Base-by-base conservation (phyloP, 2,888 invertebrate genomes). In the Apamea anceps region DNA sequence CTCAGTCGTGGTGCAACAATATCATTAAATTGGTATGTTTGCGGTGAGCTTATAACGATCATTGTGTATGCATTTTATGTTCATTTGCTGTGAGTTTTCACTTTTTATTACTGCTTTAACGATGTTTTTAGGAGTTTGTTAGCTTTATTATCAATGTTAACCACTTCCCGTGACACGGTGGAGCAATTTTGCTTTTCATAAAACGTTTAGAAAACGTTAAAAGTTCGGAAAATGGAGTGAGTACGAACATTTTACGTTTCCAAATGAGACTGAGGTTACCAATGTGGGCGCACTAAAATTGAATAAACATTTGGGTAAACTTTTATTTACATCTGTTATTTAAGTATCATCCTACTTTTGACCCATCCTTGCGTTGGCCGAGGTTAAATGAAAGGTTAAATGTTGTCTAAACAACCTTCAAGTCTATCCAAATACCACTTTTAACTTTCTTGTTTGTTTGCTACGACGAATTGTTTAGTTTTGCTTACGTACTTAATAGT, bases 1-100 rank as follows among this genome's bases (percentile, higher is more conserved):
- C 80, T 65, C 85, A 84, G 63, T 60, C 6, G 57, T 65, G 67
- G 72, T 54, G 77, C 25, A 77, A 75, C 37, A 75, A 75, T 71
- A 75, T 37, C 37, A 84, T 87, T 70, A 70, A 84, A 79, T 67
- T 76, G 79, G 71, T 65, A 65, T 85, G 87, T 75, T 84, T 71
- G 85, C 67, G 77, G 85, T 87, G 10, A 13, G 32, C 48, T 37
- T 66, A 73, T 60, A 77, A 60, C 37, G 21, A 80, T 48, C 62
- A 87, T 87, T 72, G 57, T 57, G 37, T 68, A 80, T 85, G 85
- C 77, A 87, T 87, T 84, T 85, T 37, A 73, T 74, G 77, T 77
- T 71, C 63, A 77, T 77, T 87, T 67, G 13, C 57, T 72, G 68
- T 7, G 77, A 63, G 75, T 77, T 77, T 77, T 37, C 72, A 63